Evolutionary conservation across 2,888 invertebrate species (phyloP).

Genomic region (Zygaena filipendulae): DNA sequence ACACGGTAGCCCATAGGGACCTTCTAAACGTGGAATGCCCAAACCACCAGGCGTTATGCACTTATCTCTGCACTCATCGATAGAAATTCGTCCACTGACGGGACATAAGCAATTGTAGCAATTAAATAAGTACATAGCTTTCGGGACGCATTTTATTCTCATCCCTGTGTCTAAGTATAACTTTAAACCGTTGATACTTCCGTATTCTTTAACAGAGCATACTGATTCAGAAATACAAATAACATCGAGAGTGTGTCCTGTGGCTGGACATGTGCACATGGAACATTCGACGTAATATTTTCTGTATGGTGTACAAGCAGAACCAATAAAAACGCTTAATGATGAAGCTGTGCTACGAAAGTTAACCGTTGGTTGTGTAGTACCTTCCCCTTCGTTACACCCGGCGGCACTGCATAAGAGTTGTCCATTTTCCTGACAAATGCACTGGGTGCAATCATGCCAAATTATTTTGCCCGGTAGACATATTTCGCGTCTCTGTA

Average conservation of each 20-base stretch:
- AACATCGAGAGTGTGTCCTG: constrained; percentile 36
- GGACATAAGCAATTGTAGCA: constrained; percentile 49
- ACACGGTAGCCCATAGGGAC: constrained; percentile 19
- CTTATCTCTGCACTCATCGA: constrained; percentile 39
- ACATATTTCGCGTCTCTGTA: constrained; percentile 28
- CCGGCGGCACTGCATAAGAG: constrained; percentile 31
- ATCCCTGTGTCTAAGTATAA: too few species aligned
- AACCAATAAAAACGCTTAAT: too few species aligned
- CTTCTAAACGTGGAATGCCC: constrained; percentile 15
- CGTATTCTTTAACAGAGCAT: too few species aligned
- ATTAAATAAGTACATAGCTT: constrained; percentile 46
- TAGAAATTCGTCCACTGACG: constrained; percentile 34
- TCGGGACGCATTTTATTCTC: constrained; percentile 43
- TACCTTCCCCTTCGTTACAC: constrained; percentile 18
- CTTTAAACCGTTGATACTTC: too few species aligned
- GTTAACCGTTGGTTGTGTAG: not conserved
- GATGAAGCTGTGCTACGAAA: constrained; percentile 3
- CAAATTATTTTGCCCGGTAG: constrained; percentile 37
- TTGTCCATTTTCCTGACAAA: constrained; percentile 39
- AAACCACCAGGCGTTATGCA: constrained; percentile 23
- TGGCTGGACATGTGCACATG: constrained; percentile 45
- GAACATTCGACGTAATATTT: constrained; percentile 48
- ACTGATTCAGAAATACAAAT: constrained; percentile 43
- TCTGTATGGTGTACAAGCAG: constrained; percentile 40
- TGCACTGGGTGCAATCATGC: constrained; percentile 46